A percentile compares a stretch with the other conserved stretches of the same genome.
Conservation (phyloP, 2,113 vertebrate genomes). For the Pyrgilauda ruficollis region DNA sequence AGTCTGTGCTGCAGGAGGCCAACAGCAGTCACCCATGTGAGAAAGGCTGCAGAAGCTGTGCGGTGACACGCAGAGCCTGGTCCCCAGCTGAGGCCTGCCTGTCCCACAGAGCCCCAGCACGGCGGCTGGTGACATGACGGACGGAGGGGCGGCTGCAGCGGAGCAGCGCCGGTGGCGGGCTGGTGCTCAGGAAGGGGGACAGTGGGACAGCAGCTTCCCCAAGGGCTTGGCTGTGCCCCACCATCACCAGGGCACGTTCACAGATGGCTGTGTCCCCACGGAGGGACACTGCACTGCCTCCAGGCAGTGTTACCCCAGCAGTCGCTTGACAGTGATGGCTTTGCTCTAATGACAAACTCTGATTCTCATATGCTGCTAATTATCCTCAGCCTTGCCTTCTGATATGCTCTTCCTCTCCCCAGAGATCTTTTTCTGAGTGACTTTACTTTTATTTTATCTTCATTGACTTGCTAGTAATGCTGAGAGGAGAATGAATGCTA, state of each 20-base stretch:
- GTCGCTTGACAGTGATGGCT: not conserved
- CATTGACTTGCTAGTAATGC: not conserved
- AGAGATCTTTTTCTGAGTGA: not conserved
- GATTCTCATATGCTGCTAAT: conserved; percentile 15
- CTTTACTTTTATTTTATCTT: not conserved
- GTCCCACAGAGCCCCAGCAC: not conserved
- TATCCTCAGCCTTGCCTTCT: not conserved
- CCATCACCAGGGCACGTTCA: not conserved
- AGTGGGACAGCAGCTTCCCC: not conserved
- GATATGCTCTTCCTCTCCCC: not conserved
- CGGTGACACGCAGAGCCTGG: not conserved
- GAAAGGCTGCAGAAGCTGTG: not conserved
- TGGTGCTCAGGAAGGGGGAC: fast-evolving
- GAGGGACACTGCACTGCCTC: not conserved
- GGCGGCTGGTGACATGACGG: not conserved
- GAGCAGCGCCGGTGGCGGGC: fast-evolving
- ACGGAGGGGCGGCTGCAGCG: not conserved
- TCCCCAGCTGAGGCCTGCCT: not conserved
- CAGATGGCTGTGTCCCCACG: not conserved
- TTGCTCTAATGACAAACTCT: not conserved
- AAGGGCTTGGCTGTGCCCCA: not conserved
- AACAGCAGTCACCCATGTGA: not conserved
- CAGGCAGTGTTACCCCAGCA: not conserved
- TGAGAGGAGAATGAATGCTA: not conserved
- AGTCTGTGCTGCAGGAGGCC: not conserved